Evolutionary conservation across 2,797 vertebrate genomes (phyloP).

Genomic region (Myotis myotis): DNA sequence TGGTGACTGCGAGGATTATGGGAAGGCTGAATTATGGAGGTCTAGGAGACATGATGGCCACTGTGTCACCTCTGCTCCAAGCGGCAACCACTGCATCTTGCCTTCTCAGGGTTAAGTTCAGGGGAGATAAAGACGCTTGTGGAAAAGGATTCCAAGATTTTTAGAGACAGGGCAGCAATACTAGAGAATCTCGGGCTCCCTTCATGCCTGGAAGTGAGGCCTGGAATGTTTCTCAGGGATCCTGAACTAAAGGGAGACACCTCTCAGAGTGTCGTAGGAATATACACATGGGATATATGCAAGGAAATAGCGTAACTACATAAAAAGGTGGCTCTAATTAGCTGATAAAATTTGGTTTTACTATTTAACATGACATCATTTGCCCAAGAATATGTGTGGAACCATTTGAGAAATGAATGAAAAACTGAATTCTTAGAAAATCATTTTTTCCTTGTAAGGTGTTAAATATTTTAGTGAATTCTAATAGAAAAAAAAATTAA

Average conservation of each 20-base stretch:
- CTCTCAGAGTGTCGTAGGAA: background rate
- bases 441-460: background rate
- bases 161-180: background rate
- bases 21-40: background rate
- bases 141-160: background rate
- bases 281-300: background rate
- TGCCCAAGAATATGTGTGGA: background rate
- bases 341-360: background rate
- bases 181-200: background rate
- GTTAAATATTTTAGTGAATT: conserved; percentile 16
- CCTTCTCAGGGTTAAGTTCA: background rate
- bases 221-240: background rate
- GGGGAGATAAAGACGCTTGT: background rate
- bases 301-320: background rate
- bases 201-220: background rate
- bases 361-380: background rate
- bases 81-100: background rate
- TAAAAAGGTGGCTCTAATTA: background rate
- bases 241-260: background rate
- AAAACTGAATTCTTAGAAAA: conserved; percentile 15
- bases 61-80: background rate
- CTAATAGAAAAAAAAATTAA: background rate
- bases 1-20: background rate
- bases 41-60: background rate
- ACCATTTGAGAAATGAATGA: background rate